Percentiles rank a stretch among this genome's conserved stretches.
phyloP scores from a whole-genome alignment of 2,113 vertebrate species.

The Nicator chloris region DNA sequence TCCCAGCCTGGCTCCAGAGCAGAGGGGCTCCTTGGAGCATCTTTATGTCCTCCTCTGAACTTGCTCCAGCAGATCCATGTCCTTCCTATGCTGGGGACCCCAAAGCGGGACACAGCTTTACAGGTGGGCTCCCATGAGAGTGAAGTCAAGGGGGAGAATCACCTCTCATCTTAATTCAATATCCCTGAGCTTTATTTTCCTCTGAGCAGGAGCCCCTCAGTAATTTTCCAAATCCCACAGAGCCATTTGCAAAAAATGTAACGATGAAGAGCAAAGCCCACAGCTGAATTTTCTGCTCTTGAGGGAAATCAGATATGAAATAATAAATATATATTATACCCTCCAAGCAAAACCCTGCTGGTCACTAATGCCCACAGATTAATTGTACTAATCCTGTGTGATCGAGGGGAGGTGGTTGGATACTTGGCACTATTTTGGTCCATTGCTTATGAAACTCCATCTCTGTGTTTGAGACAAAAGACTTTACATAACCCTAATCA shows the following conservation, averaged over 20 bases:
- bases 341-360: background rate
- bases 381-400: conserved; percentile 51
- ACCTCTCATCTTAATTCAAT: background rate
- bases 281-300: background rate
- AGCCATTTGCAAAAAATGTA: background rate
- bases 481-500: conserved; percentile 52
- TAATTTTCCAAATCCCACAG: background rate
- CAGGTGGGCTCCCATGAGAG: background rate
- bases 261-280: background rate
- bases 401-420: background rate
- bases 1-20: background rate
- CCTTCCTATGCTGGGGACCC: background rate
- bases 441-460: conserved; percentile 46
- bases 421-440: conserved; percentile 34
- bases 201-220: background rate
- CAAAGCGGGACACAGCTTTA: background rate
- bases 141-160: background rate
- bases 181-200: background rate
- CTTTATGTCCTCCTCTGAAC: background rate
- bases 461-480: conserved; percentile 19
- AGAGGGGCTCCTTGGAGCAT: background rate
- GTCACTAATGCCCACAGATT: conserved; percentile 56
- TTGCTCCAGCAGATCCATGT: accelerated
- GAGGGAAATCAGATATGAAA: conserved; percentile 49
- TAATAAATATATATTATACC: conserved; percentile 59